Percentiles rank a stretch among this genome's conserved stretches.
Evolutionary conservation across 1,140 invertebrate genomes (phyloP).

Genomic region (Polyergus mexicanus): DNA sequence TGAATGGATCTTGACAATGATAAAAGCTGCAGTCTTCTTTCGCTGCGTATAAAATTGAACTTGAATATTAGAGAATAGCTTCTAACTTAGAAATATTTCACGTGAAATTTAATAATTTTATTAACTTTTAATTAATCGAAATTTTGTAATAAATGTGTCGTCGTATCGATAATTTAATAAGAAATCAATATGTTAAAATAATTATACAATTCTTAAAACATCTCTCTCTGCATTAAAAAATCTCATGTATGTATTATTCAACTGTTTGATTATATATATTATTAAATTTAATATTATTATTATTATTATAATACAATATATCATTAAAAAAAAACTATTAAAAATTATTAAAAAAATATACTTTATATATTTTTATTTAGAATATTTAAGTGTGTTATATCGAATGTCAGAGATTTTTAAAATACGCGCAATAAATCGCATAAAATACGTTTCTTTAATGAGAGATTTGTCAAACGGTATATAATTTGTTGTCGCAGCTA

Average conservation of each 20-base stretch:
- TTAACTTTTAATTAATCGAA: neutral
- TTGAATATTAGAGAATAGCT: neutral
- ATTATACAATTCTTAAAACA: constrained; percentile 11
- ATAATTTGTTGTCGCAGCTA: constrained; percentile 36
- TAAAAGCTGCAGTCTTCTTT: neutral
- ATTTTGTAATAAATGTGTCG: neutral
- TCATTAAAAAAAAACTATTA: too few relatives aligned
- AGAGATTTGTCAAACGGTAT: constrained; percentile 48
- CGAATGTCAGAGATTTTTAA: neutral
- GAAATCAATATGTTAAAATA: constrained; percentile 5
- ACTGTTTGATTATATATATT: neutral
- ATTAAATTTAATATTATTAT: too few relatives aligned
- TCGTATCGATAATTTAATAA: neutral
- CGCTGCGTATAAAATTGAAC: neutral
- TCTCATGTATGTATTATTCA: neutral
- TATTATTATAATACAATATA: too few relatives aligned
- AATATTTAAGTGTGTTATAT: neutral
- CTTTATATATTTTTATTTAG: neutral
- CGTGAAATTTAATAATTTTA: neutral
- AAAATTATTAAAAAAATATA: neutral
- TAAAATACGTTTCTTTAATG: neutral
- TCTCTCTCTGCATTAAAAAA: neutral
- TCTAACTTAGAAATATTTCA: neutral
- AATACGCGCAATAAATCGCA: neutral
- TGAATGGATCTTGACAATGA: neutral